Evolutionary conservation across 2,113 vertebrate genomes (phyloP), one percentile per base, ranked within the genome.

Genomic region (Garra rufa): DNA sequence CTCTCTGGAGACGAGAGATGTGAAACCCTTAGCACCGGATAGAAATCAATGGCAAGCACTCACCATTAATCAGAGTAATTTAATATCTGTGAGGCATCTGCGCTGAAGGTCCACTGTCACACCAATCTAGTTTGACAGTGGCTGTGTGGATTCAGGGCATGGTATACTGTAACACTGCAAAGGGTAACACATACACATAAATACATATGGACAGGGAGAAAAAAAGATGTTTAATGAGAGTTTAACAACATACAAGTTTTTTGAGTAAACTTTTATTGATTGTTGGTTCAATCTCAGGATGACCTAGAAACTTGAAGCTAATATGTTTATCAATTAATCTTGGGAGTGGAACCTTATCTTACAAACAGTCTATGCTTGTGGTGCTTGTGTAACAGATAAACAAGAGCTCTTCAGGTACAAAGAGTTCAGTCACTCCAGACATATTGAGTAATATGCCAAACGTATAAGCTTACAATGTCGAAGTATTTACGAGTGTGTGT

Each of bases 1-100:
- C 52, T 70, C 79, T 81, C 61, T 55, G 5, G 70, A 83, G 82
- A 79, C 9, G 48, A 59, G 80, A 69, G 52, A 81, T 70, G 84
- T 85, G 81, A 76, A 71, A 78, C 87, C 46, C 46, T 71, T 81
- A 76, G 71, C 70, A 50, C 55, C 19, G 48, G 76, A 55, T 86
- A 24, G 63, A 87, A 84, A 83, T 89, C 83, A 87, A 88, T 87
- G 88, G 61, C 81, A 26, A 80, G 84, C 86, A 86, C 80, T 78
- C 75, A 71, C 44, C 84, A 85, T 89, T 87, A 86, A 88, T 89
- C 85, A 85, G 81, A 69, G 84, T 85, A 81, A 90, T 86, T 85
- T 84, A 86, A 88, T 46, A 84, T 84, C 77, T 88, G 19, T 86
- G 84, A 63, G 46, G 76, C 81, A 65, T 85, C 82, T 80, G 71